Base-by-base conservation (phyloP, 2,888 invertebrate genomes). In the Urechis unicinctus region DNA sequence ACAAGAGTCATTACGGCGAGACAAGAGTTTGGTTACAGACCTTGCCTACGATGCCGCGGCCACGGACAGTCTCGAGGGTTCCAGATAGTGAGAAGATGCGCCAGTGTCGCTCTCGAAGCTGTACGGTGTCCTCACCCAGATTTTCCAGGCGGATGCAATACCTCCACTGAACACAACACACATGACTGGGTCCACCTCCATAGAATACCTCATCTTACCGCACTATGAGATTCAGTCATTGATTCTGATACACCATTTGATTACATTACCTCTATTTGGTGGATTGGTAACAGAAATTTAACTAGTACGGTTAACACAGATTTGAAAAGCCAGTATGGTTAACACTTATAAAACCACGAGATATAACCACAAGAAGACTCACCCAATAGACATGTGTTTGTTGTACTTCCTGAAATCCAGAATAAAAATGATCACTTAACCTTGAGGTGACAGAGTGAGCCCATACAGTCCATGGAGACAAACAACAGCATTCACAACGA, bases 131-230 rank as follows among this genome's bases (percentile, higher is more conserved):
- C 41, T 88, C 84, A 1, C 94, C 91, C 53, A 95, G 82, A 81
- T 98, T 97, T 82, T 97, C 96, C 65, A 98, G 81, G 24, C 97
- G 84, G 73, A 98, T 95, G 75, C 95, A 95, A 78, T 98, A 98
- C 44, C 97, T 85, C 98, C 98, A 98, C 72, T 79, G 66, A 49
- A 70, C 69, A 28, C 47, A 59, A 9, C 21, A 3, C 24, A 4
- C 31, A n/a, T n/a, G n/a, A n/a, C n/a, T n/a, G n/a, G n/a, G n/a
- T n/a, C n/a, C n/a, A n/a, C n/a, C n/a, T n/a, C n/a, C n/a, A n/a
- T n/a, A n/a, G n/a, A n/a, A n/a, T n/a, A n/a, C n/a, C n/a, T n/a
- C n/a, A n/a, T n/a, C n/a, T n/a, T n/a, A n/a, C n/a, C n/a, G n/a
- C n/a, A n/a, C n/a, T n/a, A n/a, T n/a, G n/a, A n/a, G n/a, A n/a